These are phyloP conservation scores for Musca domestica DNA, from an alignment of 1,140 invertebrate species.

Conservation along the genomic window DNA sequence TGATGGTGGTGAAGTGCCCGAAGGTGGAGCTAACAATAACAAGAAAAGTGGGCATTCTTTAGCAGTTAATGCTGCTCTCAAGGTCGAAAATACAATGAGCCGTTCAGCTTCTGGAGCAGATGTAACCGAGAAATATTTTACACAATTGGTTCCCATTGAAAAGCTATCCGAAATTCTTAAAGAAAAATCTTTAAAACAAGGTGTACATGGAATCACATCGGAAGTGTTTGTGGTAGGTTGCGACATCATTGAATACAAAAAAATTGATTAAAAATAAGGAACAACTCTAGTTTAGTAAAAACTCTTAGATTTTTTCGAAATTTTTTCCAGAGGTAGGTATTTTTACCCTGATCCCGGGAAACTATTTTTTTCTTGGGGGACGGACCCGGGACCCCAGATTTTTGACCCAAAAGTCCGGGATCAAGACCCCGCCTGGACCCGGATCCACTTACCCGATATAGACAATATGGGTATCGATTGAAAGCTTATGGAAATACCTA, in stretches of 20 bases:
- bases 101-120: conserved; percentile 63
- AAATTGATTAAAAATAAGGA: conserved; percentile 25
- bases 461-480: too few species aligned
- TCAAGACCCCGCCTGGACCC: too few species aligned
- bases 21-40: not conserved
- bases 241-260: conserved; percentile 32
- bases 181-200: conserved; percentile 62
- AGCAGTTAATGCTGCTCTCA: conserved; percentile 10
- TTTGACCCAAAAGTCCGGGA: too few species aligned
- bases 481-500: too few species aligned
- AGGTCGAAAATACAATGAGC: conserved; percentile 38
- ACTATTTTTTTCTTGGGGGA: too few species aligned
- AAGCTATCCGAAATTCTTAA: conserved; percentile 70
- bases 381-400: too few species aligned
- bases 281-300: too few species aligned
- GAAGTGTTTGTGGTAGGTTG: conserved; percentile 61
- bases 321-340: too few species aligned
- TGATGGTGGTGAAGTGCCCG: not conserved
- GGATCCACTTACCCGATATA: too few species aligned
- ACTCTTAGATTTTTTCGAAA: too few species aligned
- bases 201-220: conserved; percentile 64
- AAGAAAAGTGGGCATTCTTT: not conserved
- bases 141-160: conserved; percentile 67
- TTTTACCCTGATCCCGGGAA: too few species aligned
- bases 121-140: conserved; percentile 59